phyloP scores from a whole-genome alignment of 2,113 vertebrate genomes.

The Danio rerio region DNA sequence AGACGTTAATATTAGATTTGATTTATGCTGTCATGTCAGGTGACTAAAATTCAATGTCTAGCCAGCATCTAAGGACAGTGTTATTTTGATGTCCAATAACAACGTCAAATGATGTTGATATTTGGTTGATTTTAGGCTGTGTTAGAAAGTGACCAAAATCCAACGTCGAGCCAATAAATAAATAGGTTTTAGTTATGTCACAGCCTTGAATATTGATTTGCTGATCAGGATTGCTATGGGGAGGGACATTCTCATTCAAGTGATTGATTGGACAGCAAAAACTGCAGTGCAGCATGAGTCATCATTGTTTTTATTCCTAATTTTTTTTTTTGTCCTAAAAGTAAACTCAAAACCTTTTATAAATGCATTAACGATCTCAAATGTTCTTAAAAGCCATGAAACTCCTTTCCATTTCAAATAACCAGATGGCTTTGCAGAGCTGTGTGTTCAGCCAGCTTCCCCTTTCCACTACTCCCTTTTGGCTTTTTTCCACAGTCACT shows the following conservation, averaged over 20 bases:
- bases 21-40: too few species aligned
- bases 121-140: too few species aligned
- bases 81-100: too few species aligned
- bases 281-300: background rate
- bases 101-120: too few species aligned
- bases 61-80: too few species aligned
- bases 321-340: background rate
- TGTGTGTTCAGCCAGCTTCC: slow-evolving; percentile 59
- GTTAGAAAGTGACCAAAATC: too few species aligned
- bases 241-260: background rate
- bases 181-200: background rate
- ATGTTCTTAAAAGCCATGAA: background rate
- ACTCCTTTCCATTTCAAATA: slow-evolving; percentile 54
- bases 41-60: too few species aligned
- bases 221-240: background rate
- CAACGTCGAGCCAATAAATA: too few species aligned
- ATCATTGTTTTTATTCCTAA: background rate
- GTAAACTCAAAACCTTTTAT: background rate
- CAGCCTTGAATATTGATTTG: background rate
- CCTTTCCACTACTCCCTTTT: slow-evolving; percentile 55
- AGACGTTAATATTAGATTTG: too few species aligned
- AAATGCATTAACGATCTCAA: background rate
- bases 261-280: background rate
- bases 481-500: slow-evolving; percentile 50
- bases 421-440: slow-evolving; percentile 53